A percentile compares a stretch with the other conserved stretches of the same genome.
phyloP scores from a whole-genome alignment of 1,140 invertebrate genomes.

The Bombyx mandarina region DNA sequence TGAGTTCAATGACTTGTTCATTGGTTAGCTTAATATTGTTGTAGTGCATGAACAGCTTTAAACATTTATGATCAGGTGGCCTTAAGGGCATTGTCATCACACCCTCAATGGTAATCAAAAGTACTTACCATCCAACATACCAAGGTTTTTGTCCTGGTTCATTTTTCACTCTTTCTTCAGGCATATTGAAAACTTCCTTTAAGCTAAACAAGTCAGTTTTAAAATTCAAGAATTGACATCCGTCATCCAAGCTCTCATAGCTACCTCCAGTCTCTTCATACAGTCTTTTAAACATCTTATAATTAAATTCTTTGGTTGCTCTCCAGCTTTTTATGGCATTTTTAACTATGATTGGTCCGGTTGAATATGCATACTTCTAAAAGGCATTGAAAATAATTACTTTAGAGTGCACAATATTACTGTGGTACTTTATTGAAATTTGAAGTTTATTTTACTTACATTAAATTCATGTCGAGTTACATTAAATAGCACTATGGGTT shows the following conservation, averaged over 20 bases:
- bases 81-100: too few relatives aligned
- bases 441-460: slow-evolving; percentile 26
- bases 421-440: not conserved
- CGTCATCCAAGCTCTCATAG: slow-evolving; percentile 78
- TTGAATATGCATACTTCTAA: slow-evolving; percentile 81
- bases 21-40: too few relatives aligned
- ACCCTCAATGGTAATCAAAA: not conserved
- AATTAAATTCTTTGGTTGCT: slow-evolving; percentile 79
- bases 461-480: slow-evolving; percentile 77
- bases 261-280: slow-evolving; percentile 78
- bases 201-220: slow-evolving; percentile 86
- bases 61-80: too few relatives aligned
- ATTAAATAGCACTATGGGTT: slow-evolving; percentile 77
- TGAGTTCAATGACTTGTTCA: too few relatives aligned
- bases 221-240: slow-evolving; percentile 93
- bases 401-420: not conserved
- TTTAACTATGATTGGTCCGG: slow-evolving; percentile 86
- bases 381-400: slow-evolving; percentile 8
- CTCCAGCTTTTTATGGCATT: slow-evolving; percentile 83
- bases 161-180: slow-evolving; percentile 75
- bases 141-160: slow-evolving; percentile 78
- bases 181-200: slow-evolving; percentile 85
- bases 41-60: too few relatives aligned
- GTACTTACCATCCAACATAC: slow-evolving; percentile 92
- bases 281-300: slow-evolving; percentile 82